Evolutionary conservation across 2,797 vertebrate species (phyloP).

Genomic region (Pterois miles): DNA sequence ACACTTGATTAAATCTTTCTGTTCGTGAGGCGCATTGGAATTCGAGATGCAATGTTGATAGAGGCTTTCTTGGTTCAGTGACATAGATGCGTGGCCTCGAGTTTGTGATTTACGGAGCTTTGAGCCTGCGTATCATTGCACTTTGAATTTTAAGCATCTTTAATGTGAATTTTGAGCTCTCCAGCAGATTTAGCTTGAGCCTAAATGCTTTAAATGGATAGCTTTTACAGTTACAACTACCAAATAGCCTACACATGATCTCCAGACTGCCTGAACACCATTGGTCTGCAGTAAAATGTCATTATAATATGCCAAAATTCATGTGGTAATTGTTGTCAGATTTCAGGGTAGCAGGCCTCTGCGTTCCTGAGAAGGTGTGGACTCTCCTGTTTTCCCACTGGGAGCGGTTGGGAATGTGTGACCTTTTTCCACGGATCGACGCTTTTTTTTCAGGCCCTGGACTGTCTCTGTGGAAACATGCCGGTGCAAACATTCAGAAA

Average conservation of each 20-base stretch:
- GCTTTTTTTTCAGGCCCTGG: slow-evolving; percentile 53
- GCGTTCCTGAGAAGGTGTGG: slow-evolving; percentile 73
- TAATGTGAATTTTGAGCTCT: slow-evolving; percentile 26
- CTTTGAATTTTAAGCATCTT: slow-evolving; percentile 34
- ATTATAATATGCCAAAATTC: slow-evolving; percentile 67
- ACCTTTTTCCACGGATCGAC: slow-evolving; percentile 62
- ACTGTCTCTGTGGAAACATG: slow-evolving; percentile 60
- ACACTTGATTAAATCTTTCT: slow-evolving; percentile 59
- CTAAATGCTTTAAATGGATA: slow-evolving; percentile 22
- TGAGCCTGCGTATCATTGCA: slow-evolving; percentile 12
- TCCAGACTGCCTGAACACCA: slow-evolving; percentile 50
- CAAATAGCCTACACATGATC: slow-evolving; percentile 41
- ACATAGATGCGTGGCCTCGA: slow-evolving; percentile 1
- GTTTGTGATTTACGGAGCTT: slow-evolving; percentile 35
- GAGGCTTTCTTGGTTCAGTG: slow-evolving; percentile 4
- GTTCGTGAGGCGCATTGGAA: slow-evolving; percentile 50
- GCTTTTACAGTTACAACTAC: slow-evolving; percentile 23
- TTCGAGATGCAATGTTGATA: slow-evolving; percentile 44
- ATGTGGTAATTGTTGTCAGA: slow-evolving; percentile 79
- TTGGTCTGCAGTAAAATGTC: slow-evolving; percentile 50
- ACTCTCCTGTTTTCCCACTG: slow-evolving; percentile 66
- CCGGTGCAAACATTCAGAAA: slow-evolving; percentile 35
- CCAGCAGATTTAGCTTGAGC: slow-evolving; percentile 13
- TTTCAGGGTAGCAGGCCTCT: slow-evolving; percentile 63
- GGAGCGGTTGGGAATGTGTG: slow-evolving; percentile 71